Evolutionary conservation across 1,140 invertebrate genomes (phyloP).

Genomic region (Ceratosolen fusciceps): DNA sequence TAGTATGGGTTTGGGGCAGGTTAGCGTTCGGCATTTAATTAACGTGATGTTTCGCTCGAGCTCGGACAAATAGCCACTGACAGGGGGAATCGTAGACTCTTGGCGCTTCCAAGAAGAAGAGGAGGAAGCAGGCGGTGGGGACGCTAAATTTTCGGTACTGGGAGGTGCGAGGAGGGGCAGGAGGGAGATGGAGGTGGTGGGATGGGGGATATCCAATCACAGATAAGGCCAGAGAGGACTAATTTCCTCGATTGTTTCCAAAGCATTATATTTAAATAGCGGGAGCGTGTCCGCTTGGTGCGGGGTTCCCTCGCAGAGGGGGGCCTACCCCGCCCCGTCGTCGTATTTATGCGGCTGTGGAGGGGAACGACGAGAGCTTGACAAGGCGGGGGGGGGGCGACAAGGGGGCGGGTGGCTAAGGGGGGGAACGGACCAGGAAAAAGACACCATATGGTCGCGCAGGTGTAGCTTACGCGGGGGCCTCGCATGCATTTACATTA

Average conservation of each 20-base stretch:
- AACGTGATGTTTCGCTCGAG: neutral
- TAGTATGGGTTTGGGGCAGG: neutral
- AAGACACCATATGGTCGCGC: constrained; percentile 69
- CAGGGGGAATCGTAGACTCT: no score
- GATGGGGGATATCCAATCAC: no score
- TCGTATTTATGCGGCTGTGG: constrained; percentile 55
- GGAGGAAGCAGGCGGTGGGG: neutral
- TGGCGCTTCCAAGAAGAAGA: no score
- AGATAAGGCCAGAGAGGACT: neutral
- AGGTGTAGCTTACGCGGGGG: constrained; percentile 66
- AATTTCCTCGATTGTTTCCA: neutral
- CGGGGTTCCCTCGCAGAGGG: constrained; percentile 54
- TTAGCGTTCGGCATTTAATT: no score
- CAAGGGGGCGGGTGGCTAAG: neutral
- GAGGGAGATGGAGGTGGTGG: no score
- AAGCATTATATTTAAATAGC: constrained; percentile 15
- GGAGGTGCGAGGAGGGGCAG: neutral
- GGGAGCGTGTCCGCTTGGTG: neutral
- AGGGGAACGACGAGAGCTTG: constrained; percentile 10
- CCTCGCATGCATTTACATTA: constrained; percentile 70
- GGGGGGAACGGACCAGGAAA: constrained; percentile 38
- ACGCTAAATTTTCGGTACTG: neutral
- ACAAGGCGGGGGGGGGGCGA: neutral
- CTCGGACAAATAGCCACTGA: no score
- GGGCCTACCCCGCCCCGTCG: constrained; percentile 54